These are phyloP conservation scores for Struthidea cinerea DNA, from an alignment of 2,113 vertebrate species.

Conservation along the genomic window DNA sequence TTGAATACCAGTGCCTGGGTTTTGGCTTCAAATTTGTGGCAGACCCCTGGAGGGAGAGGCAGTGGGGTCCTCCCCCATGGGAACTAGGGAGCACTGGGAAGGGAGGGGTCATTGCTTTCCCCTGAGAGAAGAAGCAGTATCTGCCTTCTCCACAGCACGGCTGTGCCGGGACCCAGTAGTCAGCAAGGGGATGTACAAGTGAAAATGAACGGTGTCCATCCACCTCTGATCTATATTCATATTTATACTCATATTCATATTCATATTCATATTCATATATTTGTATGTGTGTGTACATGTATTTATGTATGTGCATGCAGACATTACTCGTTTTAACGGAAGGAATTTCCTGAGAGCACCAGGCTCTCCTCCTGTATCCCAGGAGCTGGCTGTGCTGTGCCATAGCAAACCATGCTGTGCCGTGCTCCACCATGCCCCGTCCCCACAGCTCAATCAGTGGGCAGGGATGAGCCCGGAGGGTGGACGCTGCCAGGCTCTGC, in stretches of 20 bases:
- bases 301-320: not conserved
- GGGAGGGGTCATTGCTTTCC: not conserved
- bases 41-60: not conserved
- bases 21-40: not conserved
- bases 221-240: not conserved
- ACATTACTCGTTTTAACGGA: not conserved
- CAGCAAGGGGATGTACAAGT: not conserved
- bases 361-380: not conserved
- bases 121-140: not conserved
- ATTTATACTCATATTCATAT: not conserved
- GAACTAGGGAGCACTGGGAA: not conserved
- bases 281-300: fast-evolving
- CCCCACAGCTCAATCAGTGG: not conserved
- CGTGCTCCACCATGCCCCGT: not conserved
- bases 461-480: not conserved
- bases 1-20: not conserved
- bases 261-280: not conserved
- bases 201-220: fast-evolving
- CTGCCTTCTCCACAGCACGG: no score
- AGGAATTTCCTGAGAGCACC: not conserved
- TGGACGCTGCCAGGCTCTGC: not conserved
- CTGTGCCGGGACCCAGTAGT: fast-evolving
- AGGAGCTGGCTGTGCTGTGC: not conserved
- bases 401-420: no score
- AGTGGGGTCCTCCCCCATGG: fast-evolving